Conservation (phyloP, 1,140 invertebrate species). For the Drosophila persimilis region DNA sequence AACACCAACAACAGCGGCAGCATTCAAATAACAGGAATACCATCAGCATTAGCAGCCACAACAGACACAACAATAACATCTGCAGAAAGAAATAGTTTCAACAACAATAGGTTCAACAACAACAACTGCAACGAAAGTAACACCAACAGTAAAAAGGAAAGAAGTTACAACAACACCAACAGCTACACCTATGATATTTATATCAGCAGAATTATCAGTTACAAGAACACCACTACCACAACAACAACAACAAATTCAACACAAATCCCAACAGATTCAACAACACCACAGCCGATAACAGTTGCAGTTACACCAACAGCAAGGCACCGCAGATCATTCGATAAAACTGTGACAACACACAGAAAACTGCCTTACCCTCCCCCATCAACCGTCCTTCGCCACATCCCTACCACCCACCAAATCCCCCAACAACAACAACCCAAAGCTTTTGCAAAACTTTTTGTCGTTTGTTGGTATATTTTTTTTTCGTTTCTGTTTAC, state of each 20-base stretch:
- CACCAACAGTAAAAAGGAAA: too few species aligned
- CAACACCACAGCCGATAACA: too few species aligned
- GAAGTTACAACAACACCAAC: conserved; percentile 5
- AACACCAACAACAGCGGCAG: conserved; percentile 25
- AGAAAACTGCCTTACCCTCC: neutral
- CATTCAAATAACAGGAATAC: conserved; percentile 32
- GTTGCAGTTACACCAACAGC: neutral
- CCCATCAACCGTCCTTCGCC: neutral
- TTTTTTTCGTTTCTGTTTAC: conserved; percentile 15
- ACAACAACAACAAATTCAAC: too few species aligned
- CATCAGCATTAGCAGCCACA: too few species aligned
- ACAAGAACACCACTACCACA: neutral
- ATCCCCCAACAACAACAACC: conserved; percentile 9
- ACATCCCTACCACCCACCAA: conserved; percentile 31
- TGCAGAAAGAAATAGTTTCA: too few species aligned
- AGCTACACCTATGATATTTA: too few species aligned
- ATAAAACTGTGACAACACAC: neutral
- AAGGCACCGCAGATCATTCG: neutral
- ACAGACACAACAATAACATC: neutral
- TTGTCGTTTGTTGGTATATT: conserved; percentile 30
- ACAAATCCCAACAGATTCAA: too few species aligned
- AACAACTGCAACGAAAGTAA: too few species aligned
- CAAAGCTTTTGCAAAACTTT: conserved; percentile 79
- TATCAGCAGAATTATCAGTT: conserved; percentile 1
- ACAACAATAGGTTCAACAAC: too few species aligned